These are phyloP conservation scores for Achroia grisella DNA, from an alignment of 1,140 invertebrate species.

Conservation along the genomic window DNA sequence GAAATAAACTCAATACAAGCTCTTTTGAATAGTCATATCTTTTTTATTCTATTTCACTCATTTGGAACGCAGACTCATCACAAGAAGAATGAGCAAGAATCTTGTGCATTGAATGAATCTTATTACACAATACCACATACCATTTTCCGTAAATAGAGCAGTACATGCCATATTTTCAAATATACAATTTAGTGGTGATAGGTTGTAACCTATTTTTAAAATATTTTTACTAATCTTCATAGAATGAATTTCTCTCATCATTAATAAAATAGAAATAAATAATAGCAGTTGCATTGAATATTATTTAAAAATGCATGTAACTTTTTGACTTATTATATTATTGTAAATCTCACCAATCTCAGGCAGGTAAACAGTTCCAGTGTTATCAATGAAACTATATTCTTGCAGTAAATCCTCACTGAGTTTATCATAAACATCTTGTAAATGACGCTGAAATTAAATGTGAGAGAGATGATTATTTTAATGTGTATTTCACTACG, in stretches of 20 bases:
- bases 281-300: too few species aligned
- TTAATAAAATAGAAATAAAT: too few species aligned
- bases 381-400: conserved; percentile 30
- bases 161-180: conserved; percentile 58
- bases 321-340: too few species aligned
- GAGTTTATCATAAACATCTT: conserved; percentile 42
- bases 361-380: conserved; percentile 46
- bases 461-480: too few species aligned
- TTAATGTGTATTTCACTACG: too few species aligned
- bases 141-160: conserved; percentile 46
- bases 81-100: too few species aligned
- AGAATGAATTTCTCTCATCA: conserved; percentile 24
- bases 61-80: too few species aligned
- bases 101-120: too few species aligned
- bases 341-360: conserved; percentile 53
- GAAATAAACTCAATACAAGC: too few species aligned
- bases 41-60: too few species aligned
- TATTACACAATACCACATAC: conserved; percentile 61
- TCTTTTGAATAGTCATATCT: too few species aligned
- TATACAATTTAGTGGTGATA: conserved; percentile 39
- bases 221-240: conserved; percentile 43
- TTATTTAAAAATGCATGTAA: too few species aligned
- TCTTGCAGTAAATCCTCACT: conserved; percentile 48
- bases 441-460: conserved; percentile 38
- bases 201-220: conserved; percentile 24